These are phyloP conservation scores for Fulica atra DNA, from an alignment of 2,113 vertebrate genomes.

Conservation along the genomic window DNA sequence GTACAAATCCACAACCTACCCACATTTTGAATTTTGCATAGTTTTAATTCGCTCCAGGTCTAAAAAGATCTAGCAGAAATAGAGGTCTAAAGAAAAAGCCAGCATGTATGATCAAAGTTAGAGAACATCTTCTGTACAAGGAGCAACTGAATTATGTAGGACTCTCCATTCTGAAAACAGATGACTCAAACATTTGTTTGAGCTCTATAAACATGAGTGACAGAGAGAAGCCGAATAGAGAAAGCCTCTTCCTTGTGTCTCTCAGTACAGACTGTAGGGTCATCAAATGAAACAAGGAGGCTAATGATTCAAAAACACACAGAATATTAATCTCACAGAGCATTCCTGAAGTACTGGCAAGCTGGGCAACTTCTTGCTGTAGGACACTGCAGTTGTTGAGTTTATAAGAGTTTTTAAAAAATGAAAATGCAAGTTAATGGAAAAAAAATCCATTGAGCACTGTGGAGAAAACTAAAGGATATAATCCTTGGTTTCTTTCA, in stretches of 20 bases:
- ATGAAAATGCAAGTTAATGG: neutral
- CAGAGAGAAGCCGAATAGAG: neutral
- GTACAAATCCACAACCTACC: neutral
- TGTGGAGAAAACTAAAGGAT: neutral
- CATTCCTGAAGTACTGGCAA: neutral
- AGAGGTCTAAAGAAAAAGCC: neutral
- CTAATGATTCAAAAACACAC: neutral
- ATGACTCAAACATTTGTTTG: constrained; percentile 9
- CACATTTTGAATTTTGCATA: neutral
- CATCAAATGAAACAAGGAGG: neutral
- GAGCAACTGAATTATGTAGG: constrained; percentile 22
- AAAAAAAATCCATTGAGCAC: neutral
- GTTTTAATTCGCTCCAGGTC: neutral
- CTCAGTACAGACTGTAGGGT: neutral
- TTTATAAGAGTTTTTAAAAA: neutral
- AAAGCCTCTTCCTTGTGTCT: neutral
- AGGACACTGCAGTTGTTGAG: neutral
- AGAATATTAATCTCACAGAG: neutral
- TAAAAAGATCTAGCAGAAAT: neutral
- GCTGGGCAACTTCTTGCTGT: neutral
- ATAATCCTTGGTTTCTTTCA: neutral
- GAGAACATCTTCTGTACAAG: neutral
- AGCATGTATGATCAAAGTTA: constrained; percentile 13
- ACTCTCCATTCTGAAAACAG: neutral
- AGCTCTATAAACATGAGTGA: neutral